Conservation (phyloP, 2,113 vertebrate genomes). For the Buteo buteo region DNA sequence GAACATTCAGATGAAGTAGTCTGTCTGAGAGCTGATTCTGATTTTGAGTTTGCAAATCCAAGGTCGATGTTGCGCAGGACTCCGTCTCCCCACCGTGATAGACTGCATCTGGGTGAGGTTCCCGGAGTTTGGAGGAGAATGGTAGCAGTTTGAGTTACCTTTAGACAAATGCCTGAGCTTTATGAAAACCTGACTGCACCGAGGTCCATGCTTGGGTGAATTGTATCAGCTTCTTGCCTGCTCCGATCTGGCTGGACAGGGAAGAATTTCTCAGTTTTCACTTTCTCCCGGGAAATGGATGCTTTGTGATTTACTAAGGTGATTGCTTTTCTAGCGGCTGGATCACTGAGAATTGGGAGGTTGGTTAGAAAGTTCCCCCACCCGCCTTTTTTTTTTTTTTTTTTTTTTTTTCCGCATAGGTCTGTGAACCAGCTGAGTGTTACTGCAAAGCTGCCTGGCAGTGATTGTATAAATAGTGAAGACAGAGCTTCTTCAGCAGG, state of each 20-base stretch:
- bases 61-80: not conserved
- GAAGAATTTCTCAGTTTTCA: not conserved
- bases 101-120: not conserved
- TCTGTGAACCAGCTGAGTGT: not conserved
- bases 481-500: not conserved
- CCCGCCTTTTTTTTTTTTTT: not conserved
- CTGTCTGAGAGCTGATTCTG: not conserved
- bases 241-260: not conserved
- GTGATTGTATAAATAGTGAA: not conserved
- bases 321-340: not conserved
- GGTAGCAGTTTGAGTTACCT: not conserved
- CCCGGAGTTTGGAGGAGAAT: not conserved
- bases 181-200: not conserved
- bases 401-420: not conserved
- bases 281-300: not conserved
- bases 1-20: not conserved
- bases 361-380: not conserved
- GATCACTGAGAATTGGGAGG: not conserved
- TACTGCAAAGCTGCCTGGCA: not conserved
- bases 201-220: not conserved
- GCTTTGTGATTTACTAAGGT: not conserved
- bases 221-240: not conserved
- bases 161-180: not conserved
- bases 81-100: fast-evolving
- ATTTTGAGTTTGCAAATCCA: not conserved